Percentiles rank a stretch among this genome's conserved stretches.
Evolutionary conservation across 2,797 vertebrate genomes (phyloP).

Genomic region (Saguinus oedipus): DNA sequence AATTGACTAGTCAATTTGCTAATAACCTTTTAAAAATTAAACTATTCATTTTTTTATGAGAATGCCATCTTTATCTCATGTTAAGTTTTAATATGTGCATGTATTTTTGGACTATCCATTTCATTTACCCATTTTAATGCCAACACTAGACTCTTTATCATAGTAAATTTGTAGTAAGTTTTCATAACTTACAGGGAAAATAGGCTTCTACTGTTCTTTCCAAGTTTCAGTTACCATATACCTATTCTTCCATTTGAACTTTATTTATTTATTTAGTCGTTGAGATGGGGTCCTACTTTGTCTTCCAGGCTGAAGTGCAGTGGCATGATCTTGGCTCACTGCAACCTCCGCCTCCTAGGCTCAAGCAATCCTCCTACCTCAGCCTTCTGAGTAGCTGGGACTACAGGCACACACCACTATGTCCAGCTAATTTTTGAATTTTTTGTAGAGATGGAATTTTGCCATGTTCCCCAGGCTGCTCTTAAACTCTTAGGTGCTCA

Average conservation of each 20-base stretch:
- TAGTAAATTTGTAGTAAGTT: neutral
- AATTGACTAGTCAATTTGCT: constrained; percentile 23
- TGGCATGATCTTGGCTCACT: neutral
- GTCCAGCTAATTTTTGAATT: neutral
- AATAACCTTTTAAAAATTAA: neutral
- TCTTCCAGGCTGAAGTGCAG: neutral
- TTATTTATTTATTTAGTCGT: neutral
- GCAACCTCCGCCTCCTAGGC: neutral
- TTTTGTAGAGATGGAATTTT: neutral
- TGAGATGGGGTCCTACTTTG: neutral
- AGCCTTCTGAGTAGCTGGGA: neutral
- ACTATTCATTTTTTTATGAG: neutral
- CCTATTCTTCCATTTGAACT: neutral
- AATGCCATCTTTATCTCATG: constrained; percentile 9
- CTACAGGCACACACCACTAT: neutral
- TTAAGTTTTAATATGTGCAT: neutral
- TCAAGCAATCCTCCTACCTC: neutral
- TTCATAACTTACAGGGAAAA: neutral
- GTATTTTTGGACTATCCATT: neutral
- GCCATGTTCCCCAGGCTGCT: neutral
- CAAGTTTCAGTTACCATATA: neutral
- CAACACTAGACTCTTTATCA: neutral
- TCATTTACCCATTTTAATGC: constrained; percentile 12
- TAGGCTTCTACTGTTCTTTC: constrained; percentile 11
- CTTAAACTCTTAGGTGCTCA: neutral